These are phyloP conservation scores for Syndactyla subalaris DNA, from an alignment of 2,797 vertebrate species.

Conservation along the genomic window DNA sequence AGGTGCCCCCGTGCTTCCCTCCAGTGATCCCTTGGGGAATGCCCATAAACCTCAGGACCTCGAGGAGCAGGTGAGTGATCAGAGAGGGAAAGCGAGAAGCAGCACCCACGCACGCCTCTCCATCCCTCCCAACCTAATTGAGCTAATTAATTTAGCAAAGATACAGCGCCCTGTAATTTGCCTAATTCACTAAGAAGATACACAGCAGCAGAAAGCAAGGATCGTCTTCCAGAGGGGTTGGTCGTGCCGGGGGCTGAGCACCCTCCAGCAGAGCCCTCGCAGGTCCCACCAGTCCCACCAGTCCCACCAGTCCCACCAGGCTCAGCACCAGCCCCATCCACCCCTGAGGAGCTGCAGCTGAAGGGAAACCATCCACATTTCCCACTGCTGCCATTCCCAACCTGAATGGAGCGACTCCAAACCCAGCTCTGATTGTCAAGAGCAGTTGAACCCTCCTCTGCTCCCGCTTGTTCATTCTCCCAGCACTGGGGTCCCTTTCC, in stretches of 20 bases:
- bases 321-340: not conserved
- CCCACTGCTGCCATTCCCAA: not conserved
- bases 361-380: not conserved
- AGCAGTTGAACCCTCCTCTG: not conserved
- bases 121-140: conserved; percentile 18
- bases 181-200: conserved; percentile 10
- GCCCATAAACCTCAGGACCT: not conserved
- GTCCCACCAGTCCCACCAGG: not conserved
- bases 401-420: not conserved
- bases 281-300: not conserved
- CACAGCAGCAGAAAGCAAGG: not conserved
- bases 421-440: not conserved
- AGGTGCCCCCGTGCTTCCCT: not conserved
- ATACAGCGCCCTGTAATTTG: conserved; percentile 20
- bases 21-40: not conserved
- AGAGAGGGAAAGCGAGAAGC: not conserved
- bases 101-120: not conserved
- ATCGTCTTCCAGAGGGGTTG: not conserved
- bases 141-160: conserved; percentile 58
- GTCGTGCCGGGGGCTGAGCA: not conserved
- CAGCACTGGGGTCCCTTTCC: not conserved
- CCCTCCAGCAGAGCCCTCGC: not conserved
- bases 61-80: not conserved
- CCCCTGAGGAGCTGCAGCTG: not conserved
- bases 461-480: not conserved